phyloP scores from a whole-genome alignment of 2,888 invertebrate species.

The Chrysolina haemoptera region DNA sequence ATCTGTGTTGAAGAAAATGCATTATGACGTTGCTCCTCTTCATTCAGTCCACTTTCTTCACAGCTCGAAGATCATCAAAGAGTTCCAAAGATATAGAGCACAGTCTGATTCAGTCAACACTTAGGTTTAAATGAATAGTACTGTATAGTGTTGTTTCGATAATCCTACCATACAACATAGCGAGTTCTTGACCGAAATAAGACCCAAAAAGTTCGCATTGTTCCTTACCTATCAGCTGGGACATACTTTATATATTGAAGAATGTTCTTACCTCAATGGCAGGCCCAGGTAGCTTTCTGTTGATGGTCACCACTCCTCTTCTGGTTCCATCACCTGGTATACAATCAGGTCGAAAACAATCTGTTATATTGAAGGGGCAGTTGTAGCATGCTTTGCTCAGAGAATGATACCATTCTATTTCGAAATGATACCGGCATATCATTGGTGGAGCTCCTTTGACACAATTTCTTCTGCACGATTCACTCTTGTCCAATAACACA shows the following conservation, averaged over 20 bases:
- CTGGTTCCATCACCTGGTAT: conserved; percentile 87
- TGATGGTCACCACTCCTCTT: conserved; percentile 83
- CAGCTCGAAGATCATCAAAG: no score
- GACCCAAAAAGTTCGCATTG: no score
- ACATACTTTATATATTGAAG: not conserved
- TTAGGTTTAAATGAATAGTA: no score
- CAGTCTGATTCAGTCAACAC: no score
- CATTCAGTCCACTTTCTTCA: no score
- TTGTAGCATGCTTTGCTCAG: conserved; percentile 91
- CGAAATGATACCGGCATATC: conserved; percentile 82
- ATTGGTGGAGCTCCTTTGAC: conserved; percentile 74
- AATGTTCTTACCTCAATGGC: conserved; percentile 79
- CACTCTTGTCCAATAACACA: conserved; percentile 58
- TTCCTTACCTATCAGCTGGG: no score
- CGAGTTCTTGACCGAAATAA: no score
- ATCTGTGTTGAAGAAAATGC: no score
- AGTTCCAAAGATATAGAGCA: no score
- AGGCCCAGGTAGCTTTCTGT: conserved; percentile 91
- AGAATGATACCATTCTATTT: conserved; percentile 86
- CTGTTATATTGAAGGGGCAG: conserved; percentile 82
- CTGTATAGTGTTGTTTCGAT: no score
- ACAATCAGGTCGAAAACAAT: conserved; percentile 86
- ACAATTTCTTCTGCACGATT: conserved; percentile 80
- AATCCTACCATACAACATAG: no score
- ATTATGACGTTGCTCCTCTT: no score